Evolutionary conservation across 2,888 invertebrate species (phyloP), one percentile per base, ranked within the genome.

Genomic region (Odiellus spinosus): DNA sequence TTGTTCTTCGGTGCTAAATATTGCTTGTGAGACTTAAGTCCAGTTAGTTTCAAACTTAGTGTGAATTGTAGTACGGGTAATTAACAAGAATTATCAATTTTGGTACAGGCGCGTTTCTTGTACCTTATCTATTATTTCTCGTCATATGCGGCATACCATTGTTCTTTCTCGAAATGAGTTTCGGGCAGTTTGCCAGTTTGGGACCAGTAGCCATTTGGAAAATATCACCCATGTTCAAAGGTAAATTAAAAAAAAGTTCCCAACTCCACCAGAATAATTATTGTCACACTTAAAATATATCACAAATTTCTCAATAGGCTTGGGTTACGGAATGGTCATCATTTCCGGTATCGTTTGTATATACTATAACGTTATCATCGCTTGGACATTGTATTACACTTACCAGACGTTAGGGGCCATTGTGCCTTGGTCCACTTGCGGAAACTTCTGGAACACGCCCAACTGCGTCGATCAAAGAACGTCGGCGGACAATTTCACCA

Each of bases 301-400:
- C n/a, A n/a, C n/a, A n/a, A n/a, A n/a, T 44, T 53, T 63, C 8
- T 26, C 26, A 26, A 26, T 63, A 90, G 90, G 96, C 55, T 93
- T 98, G 60, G 96, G 98, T 1, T 96, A 95, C 64, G 95, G 95
- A 2, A 91, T 96, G 1, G 91, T 91, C 1, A 88, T 98, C 5
- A 93, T 95, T 87, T 93, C 95, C 1, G 93, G 91, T 64, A 96
- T 96, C 95, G 84, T 96, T 79, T 96, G 98, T 67, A 83, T 91
- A 46, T 98, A 95, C 71, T 98, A 98, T 72, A 96, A 98, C 60
- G 91, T 98, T 14, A 90, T 98, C 56, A 74, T 98, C 51, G 87
- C 93, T 2, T 98, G 96, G 96, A 93, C 93, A 1, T 80, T 93
- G 57, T 95, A 90, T 70, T 98, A 98, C 66, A 86, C 96, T 71